These are phyloP conservation scores for Boleophthalmus pectinirostris DNA, from an alignment of 2,113 vertebrate genomes.

Conservation along the genomic window DNA sequence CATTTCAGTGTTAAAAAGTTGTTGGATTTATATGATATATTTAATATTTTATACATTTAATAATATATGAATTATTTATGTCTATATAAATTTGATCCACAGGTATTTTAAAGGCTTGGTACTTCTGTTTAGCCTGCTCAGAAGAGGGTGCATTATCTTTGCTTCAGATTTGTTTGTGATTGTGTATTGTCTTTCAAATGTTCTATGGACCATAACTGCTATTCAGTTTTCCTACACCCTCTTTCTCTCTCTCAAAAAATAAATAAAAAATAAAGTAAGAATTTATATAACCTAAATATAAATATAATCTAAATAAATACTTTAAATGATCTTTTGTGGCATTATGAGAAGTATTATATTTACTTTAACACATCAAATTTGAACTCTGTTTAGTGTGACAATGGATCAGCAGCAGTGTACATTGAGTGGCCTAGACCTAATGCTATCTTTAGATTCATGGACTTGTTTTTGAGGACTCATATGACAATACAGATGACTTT, in stretches of 20 bases:
- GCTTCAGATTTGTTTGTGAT: background rate
- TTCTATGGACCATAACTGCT: background rate
- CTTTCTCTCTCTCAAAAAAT: too few species aligned
- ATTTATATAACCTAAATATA: too few species aligned
- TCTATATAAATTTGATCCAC: too few species aligned
- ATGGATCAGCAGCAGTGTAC: background rate
- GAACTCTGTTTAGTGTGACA: background rate
- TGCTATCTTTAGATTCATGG: constrained; percentile 2
- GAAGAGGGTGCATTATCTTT: background rate
- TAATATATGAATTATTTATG: too few species aligned
- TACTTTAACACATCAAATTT: background rate
- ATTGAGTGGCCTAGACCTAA: background rate
- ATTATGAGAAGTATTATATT: too few species aligned
- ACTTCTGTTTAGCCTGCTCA: background rate
- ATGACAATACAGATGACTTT: constrained; percentile 4
- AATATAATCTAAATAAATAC: background rate
- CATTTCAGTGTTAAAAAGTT: too few species aligned
- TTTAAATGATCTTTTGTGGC: too few species aligned
- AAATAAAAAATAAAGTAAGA: too few species aligned
- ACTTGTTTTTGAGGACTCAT: constrained; percentile 4
- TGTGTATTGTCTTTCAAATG: background rate
- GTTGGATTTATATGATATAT: too few species aligned
- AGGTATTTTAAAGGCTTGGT: background rate
- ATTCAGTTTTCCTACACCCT: background rate
- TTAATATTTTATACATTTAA: too few species aligned